Evolutionary conservation across 2,888 invertebrate genomes (phyloP).

Genomic region (Cancer borealis): DNA sequence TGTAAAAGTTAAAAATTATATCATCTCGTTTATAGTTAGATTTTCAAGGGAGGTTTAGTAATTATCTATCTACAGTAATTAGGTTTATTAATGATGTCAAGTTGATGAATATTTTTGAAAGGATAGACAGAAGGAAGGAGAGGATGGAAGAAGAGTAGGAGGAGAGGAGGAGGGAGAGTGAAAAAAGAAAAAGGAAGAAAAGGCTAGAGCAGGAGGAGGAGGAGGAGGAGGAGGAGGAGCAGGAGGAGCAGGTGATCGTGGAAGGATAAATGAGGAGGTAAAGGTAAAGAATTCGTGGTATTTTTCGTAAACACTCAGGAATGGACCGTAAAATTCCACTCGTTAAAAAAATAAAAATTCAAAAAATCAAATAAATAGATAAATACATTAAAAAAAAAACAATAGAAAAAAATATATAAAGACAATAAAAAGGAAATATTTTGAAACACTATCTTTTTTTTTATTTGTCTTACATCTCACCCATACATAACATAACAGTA

Average conservation of each 20-base stretch:
- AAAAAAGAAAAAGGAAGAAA: not conserved
- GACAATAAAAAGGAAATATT: too few species aligned
- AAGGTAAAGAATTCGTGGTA: constrained; percentile 35
- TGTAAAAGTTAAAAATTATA: not conserved
- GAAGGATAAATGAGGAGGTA: constrained; percentile 16
- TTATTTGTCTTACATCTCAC: too few species aligned
- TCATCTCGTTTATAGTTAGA: not conserved
- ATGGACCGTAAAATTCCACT: not conserved
- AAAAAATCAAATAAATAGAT: not conserved
- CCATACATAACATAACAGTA: not conserved
- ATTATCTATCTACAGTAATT: not conserved
- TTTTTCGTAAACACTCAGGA: constrained; percentile 42
- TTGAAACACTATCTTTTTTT: not conserved
- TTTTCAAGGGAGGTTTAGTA: not conserved
- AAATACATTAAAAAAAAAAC: not conserved
- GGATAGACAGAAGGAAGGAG: not conserved
- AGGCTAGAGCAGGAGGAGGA: not conserved
- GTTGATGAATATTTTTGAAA: not conserved
- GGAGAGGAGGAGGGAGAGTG: not conserved
- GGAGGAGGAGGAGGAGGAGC: not conserved
- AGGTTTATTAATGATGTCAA: not conserved
- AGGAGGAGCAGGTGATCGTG: not conserved
- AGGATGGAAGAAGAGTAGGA: not conserved
- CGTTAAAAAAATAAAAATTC: not conserved
- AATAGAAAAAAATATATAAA: not conserved